Evolutionary conservation across 2,113 vertebrate genomes (phyloP).

Genomic region (Macquaria australasica): DNA sequence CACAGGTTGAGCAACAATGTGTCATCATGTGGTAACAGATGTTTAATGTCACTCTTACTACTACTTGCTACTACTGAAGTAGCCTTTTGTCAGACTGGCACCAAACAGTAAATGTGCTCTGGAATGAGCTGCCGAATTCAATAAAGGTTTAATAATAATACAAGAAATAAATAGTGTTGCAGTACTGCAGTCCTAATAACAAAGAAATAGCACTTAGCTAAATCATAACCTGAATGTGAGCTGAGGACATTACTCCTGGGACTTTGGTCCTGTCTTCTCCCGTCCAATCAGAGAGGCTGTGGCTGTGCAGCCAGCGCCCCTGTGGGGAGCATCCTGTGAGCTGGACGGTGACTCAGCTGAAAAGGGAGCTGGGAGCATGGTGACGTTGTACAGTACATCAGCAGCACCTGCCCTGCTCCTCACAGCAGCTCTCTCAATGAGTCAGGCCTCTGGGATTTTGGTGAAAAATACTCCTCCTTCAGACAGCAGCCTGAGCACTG

Average conservation of each 20-base stretch:
- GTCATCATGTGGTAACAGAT: neutral
- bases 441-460: neutral
- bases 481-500: neutral
- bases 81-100: neutral
- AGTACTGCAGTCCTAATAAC: neutral
- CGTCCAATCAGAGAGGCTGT: conserved; percentile 61
- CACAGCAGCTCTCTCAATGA: conserved; percentile 7
- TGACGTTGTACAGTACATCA: conserved; percentile 20
- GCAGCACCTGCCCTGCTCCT: conserved; percentile 40
- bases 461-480: neutral
- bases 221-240: conserved; percentile 25
- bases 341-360: conserved; percentile 74
- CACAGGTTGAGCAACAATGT: neutral
- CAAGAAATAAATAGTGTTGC: neutral
- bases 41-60: neutral
- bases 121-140: neutral
- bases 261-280: conserved; percentile 24
- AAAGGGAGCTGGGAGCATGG: conserved; percentile 28
- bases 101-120: neutral
- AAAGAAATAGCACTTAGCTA: neutral
- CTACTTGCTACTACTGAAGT: neutral
- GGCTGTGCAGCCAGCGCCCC: conserved; percentile 60
- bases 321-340: conserved; percentile 47
- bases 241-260: conserved; percentile 4
- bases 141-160: neutral